phyloP scores from a whole-genome alignment of 2,797 vertebrate species.

The Ceyx erithaca region DNA sequence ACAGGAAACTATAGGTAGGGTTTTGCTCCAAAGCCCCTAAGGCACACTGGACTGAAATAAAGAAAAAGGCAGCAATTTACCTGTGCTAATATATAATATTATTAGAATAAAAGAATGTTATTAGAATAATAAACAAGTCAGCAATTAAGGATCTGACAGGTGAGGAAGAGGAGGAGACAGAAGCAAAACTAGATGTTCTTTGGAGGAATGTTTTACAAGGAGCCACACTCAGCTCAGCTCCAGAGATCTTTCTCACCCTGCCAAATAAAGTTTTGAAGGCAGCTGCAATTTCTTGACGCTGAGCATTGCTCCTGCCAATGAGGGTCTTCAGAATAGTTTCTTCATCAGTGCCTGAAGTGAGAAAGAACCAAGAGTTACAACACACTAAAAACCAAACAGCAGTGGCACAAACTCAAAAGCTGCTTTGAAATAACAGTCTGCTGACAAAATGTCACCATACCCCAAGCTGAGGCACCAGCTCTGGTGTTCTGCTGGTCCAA shows the following conservation, averaged over 20 bases:
- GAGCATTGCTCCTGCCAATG: slow-evolving; percentile 86
- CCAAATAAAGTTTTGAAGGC: slow-evolving; percentile 91
- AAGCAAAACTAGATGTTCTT: neutral
- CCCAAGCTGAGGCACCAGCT: neutral
- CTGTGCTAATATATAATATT: neutral
- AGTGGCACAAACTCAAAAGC: neutral
- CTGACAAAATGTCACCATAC: neutral
- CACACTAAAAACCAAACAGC: neutral
- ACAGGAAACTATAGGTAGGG: neutral
- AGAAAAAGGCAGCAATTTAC: neutral
- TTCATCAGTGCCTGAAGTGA: slow-evolving; percentile 91
- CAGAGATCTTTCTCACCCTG: slow-evolving; percentile 82
- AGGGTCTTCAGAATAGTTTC: slow-evolving; percentile 88
- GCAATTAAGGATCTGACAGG: neutral
- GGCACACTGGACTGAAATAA: neutral
- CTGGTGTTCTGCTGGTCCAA: neutral
- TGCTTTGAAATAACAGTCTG: neutral
- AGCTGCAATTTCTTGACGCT: slow-evolving; percentile 89
- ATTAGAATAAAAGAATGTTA: too few species aligned
- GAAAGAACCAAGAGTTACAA: neutral
- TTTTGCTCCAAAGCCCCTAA: neutral
- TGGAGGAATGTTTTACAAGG: neutral
- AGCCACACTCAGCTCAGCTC: neutral
- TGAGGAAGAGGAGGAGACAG: rapidly evolving
- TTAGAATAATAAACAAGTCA: neutral